Base-by-base conservation (phyloP, 2,888 invertebrate genomes). In the Catocala sponsa region DNA sequence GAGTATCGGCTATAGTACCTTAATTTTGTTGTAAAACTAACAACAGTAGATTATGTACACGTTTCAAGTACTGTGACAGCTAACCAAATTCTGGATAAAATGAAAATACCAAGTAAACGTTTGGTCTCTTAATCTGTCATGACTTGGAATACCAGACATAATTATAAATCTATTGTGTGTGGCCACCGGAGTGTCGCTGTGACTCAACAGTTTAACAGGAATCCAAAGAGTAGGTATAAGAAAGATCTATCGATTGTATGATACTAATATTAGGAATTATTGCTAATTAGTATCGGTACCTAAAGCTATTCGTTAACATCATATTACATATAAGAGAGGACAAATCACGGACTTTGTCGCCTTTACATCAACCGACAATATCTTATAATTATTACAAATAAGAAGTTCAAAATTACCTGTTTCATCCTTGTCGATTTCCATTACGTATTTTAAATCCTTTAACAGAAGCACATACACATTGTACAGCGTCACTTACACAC, bases 391-490 rank as follows among this genome's bases (percentile, higher is more conserved):
- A 38, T 13, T 7, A 15, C 35, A 51, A 44, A 46, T 46, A 11
- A 41, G 7, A 25, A 46, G 42, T 59, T 52, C 59, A 59, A 49
- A 32, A 10, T 64, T 63, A 77, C 76, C 76, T 60, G 74, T 55
- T 10, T 69, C 79, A 7, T 76, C 76, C n/a, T 33, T 59, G 10
- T 77, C 76, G n/a, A 68, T 42, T 4, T 77, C 79, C 79, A 77
- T 76, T 1, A 5, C n/a, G 53, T 48, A 9, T 35, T 51, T 11
- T 42, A 46, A 53, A 69, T 63, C 70, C 65, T 41, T 53, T 50
- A 12, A 32, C n/a, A n/a, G 55, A 51, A 55, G 59, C 65, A 58
- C 68, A 63, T 7, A 48, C 51, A 66, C 75, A 64, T 60, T 11
- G 15, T 11, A 46, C 5, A 56, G 50, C 41, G 6, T 61, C 53